phyloP scores from a whole-genome alignment of 2,113 vertebrate species.

The Oreamnos americanus region DNA sequence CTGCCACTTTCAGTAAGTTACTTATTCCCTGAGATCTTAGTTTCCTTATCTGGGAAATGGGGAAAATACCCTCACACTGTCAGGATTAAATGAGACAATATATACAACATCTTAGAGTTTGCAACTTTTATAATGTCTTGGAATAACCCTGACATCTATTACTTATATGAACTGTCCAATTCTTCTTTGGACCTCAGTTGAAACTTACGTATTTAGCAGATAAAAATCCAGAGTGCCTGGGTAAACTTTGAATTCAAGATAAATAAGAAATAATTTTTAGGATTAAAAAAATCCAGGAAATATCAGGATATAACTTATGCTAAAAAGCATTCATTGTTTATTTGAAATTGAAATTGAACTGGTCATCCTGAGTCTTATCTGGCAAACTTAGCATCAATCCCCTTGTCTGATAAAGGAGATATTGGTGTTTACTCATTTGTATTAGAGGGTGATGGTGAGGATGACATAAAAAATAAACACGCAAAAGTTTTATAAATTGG shows the following conservation, averaged over 20 bases:
- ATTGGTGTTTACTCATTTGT: neutral
- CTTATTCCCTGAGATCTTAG: neutral
- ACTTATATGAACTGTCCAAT: neutral
- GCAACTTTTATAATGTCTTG: neutral
- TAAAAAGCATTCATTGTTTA: neutral
- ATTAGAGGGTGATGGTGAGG: neutral
- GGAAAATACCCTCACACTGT: neutral
- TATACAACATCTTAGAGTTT: neutral
- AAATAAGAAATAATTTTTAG: neutral
- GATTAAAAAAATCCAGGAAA: neutral
- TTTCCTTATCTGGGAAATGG: neutral
- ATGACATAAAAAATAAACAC: neutral
- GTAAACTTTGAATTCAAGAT: neutral
- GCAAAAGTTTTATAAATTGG: neutral
- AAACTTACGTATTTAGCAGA: neutral
- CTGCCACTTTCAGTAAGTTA: neutral
- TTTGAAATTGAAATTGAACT: neutral
- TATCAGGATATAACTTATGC: neutral
- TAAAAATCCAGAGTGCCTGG: neutral
- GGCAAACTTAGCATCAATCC: neutral
- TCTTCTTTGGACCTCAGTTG: neutral
- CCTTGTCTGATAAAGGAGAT: neutral
- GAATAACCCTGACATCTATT: neutral
- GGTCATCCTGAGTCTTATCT: neutral
- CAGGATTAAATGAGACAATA: neutral